Base-by-base conservation (phyloP, 2,888 invertebrate species). In the Pseudococcus jackbeardsleyi region DNA sequence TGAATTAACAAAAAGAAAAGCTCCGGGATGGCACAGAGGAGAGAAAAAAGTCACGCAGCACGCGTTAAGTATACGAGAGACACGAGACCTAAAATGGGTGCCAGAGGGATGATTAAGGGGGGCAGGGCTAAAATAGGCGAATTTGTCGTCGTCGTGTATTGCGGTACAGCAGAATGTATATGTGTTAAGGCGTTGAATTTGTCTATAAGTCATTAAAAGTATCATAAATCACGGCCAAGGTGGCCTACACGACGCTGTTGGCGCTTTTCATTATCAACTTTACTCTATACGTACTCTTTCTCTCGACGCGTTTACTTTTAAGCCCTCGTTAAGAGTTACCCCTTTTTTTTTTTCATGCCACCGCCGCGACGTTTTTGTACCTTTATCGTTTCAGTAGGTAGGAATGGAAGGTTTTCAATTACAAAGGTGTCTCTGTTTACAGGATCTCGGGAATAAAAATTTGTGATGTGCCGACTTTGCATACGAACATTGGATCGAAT, bases 191-290 rank as follows among this genome's bases (percentile, higher is more conserved):
- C 85, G 85, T 85, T 85, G 85, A 85, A 85, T 85, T 82, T 59
- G 85, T 85, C 85, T 85, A 54, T 85, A 85, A 85, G 85, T 85
- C 85, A 85, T 85, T 85, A 85, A 54, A 50, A 85, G 85, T 85
- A 64, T 85, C 85, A 85, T 85, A 85, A 85, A 85, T 85, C 54
- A 85, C 85, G 85, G 33, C 64, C 59, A 64, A 59, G 85, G 79
- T 82, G 46, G 79, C 79, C 79, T 46, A 19, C 22, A 19, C 64
- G 3, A 22, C 64, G 46, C 79, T 26, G 42, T 12, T 77, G 9
- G 19, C 19, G 46, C 79, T 82, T 82, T 82, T 82, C 79, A 82
- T 82, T 82, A 82, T 82, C 79, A 82, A 82, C 79, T 82, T 82
- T 82, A 82, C 46, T 19, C 19, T 42, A 42, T 42, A 42, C 42